Evolutionary conservation across 2,888 invertebrate species (phyloP).

Genomic region (Noctua fimbriata): DNA sequence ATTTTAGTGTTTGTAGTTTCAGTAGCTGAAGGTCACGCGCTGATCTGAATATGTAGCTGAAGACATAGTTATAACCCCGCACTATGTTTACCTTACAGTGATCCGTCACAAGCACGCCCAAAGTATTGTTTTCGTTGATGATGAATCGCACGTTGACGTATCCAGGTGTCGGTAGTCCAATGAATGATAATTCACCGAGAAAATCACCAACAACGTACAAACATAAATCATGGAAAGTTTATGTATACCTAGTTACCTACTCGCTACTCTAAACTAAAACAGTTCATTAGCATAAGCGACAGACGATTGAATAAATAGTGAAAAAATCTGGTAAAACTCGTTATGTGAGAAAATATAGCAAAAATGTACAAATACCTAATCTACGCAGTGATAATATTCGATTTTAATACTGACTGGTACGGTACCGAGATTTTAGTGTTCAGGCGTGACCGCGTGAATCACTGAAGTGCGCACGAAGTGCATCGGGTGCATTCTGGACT

Average conservation of each 20-base stretch:
- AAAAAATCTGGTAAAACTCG: conserved; percentile 46
- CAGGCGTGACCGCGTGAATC: conserved; percentile 3
- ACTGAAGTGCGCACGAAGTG: conserved; percentile 13
- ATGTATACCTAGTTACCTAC: conserved; percentile 10
- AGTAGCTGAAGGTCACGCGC: conserved; percentile 27
- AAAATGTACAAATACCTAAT: conserved; percentile 28
- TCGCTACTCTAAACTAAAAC: conserved; percentile 40
- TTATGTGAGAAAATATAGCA: conserved; percentile 30
- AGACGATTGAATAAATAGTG: conserved; percentile 19
- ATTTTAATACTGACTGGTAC: not conserved
- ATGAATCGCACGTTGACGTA: conserved; percentile 47
- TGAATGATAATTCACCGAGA: conserved; percentile 28
- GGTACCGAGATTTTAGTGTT: conserved; percentile 7
- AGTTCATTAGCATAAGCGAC: conserved; percentile 40
- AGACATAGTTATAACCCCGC: not conserved
- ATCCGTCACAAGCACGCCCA: conserved; percentile 37
- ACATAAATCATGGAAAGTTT: conserved; percentile 24
- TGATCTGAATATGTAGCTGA: not conserved
- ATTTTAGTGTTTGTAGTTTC: no score
- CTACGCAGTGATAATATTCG: not conserved
- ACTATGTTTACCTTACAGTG: conserved; percentile 39
- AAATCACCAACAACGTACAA: not conserved
- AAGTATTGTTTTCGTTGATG: conserved; percentile 55
- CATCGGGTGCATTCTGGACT: conserved; percentile 12
- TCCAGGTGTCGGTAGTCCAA: conserved; percentile 25